phyloP scores from a whole-genome alignment of 2,113 vertebrate genomes.

The Callospermophilus lateralis region DNA sequence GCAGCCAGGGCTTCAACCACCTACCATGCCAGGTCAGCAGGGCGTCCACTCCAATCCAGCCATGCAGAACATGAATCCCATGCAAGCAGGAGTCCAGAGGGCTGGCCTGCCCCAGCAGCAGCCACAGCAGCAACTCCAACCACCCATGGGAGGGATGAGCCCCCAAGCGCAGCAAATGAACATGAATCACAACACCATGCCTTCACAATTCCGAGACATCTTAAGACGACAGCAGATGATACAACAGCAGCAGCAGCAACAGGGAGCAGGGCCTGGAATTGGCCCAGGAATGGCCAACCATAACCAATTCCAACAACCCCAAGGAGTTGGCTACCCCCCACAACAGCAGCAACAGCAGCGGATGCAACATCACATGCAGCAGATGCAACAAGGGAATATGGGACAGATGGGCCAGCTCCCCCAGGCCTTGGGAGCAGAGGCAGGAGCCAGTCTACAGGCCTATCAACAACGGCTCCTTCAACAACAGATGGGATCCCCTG shows the following conservation, averaged over 20 bases:
- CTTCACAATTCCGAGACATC: conserved; percentile 94
- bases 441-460: conserved; percentile 92
- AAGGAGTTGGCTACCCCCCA: conserved; percentile 89
- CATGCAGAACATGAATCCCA: conserved; percentile 90
- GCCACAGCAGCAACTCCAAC: conserved; percentile 84
- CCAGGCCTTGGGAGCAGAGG: conserved; percentile 88
- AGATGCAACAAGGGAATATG: conserved; percentile 91
- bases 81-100: conserved; percentile 88
- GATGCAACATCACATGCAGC: conserved; percentile 92
- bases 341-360: conserved; percentile 90
- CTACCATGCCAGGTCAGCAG: conserved; percentile 88
- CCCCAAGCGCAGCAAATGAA: conserved; percentile 91
- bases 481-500: conserved; percentile 94
- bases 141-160: conserved; percentile 89
- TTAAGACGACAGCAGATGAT: conserved; percentile 93
- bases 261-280: conserved; percentile 84
- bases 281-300: conserved; percentile 92
- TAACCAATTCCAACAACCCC: conserved; percentile 94
- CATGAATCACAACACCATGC: conserved; percentile 91
- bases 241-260: conserved; percentile 89
- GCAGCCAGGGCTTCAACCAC: conserved; percentile 86
- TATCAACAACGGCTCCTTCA: conserved; percentile 95
- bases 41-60: conserved; percentile 87
- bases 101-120: conserved; percentile 88
- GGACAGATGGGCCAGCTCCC: conserved; percentile 91